Evolutionary conservation across 2,113 vertebrate species (phyloP), one percentile per base, ranked within the genome.

Genomic region (Redunca redunca): DNA sequence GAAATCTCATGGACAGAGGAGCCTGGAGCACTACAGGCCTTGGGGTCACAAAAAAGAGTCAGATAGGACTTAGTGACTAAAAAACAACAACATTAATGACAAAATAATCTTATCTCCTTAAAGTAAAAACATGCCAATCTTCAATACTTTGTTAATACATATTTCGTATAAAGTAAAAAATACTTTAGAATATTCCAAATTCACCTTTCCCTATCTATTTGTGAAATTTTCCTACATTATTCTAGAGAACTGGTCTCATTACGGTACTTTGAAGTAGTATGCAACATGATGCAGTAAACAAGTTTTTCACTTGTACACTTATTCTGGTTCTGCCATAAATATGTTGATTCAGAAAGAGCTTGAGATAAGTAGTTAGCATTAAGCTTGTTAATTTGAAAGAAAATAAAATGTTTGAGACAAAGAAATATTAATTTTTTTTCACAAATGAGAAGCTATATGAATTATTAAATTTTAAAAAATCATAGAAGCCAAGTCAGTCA

Each of bases 341-440:
- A 58, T 55, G 15, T 53, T 48, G 50, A 67, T 48, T 93, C n/a
- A 89, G 28, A 60, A 46, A 91, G 53, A 88, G n/a, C 19, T 48
- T 85, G 55, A 95, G 81, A 87, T 87, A 88, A 88, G 53, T 58
- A 93, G 40, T 58, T 91, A 30, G 28, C 74, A 48, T 21, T 85
- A 71, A 64, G 50, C 80, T 85, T 94, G 33, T 92, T 53, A 21
- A 40, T 90, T 74, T 96, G n/a, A 97, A 95, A 90, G 10, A 95
- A 74, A 43, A 74, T 55, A n/a, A 95, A 93, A 95, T 48, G 23
- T 60, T 90, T 58, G 14, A 6, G 50, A 60, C 57, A 95, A 83
- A 88, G 60, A 93, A 71, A 62, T 50, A 11, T 67, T 88, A 62
- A 33, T 85, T 92, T 80, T 64, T 64, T 36, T 60, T 83, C 58